Percentiles rank a stretch among this genome's conserved stretches.
These are phyloP conservation scores for Graphium colonna DNA, from an alignment of 2,888 invertebrate genomes.

Conservation along the genomic window DNA sequence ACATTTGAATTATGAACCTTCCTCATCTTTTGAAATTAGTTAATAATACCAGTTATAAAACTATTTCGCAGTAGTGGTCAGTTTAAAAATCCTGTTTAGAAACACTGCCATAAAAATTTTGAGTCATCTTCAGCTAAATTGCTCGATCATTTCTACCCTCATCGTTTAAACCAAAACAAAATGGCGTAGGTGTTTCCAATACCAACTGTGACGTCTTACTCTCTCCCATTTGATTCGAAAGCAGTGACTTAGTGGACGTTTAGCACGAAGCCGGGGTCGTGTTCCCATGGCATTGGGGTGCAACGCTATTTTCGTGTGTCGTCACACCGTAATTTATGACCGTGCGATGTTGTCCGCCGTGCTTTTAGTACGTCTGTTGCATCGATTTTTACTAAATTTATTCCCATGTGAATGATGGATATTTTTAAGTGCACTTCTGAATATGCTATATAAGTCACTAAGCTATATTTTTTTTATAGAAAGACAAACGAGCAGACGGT, in stretches of 20 bases:
- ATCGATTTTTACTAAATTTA: constrained; percentile 66
- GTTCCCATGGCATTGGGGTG: constrained; percentile 76
- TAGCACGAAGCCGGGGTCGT: constrained; percentile 53
- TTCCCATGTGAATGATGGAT: constrained; percentile 30
- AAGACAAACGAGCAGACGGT: no score
- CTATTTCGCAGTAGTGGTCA: no score
- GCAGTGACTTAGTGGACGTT: constrained; percentile 68
- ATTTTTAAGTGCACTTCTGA: constrained; percentile 38
- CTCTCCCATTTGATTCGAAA: constrained; percentile 63
- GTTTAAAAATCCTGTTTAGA: no score
- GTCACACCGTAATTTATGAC: constrained; percentile 71
- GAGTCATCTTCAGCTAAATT: no score
- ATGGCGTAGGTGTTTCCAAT: constrained; percentile 57
- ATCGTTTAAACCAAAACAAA: constrained; percentile 7
- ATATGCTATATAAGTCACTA: no score
- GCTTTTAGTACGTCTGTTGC: constrained; percentile 68
- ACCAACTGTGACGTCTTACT: constrained; percentile 48
- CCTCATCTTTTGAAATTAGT: no score
- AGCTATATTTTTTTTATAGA: no score
- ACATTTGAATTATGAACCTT: no score
- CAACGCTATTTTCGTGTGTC: constrained; percentile 76
- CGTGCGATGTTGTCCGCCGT: constrained; percentile 55
- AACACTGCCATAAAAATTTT: no score
- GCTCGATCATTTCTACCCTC: no score
- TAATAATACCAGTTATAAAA: no score